Base-by-base conservation (phyloP, 2,888 invertebrate species). In the Pollenia griseotomentosa region DNA sequence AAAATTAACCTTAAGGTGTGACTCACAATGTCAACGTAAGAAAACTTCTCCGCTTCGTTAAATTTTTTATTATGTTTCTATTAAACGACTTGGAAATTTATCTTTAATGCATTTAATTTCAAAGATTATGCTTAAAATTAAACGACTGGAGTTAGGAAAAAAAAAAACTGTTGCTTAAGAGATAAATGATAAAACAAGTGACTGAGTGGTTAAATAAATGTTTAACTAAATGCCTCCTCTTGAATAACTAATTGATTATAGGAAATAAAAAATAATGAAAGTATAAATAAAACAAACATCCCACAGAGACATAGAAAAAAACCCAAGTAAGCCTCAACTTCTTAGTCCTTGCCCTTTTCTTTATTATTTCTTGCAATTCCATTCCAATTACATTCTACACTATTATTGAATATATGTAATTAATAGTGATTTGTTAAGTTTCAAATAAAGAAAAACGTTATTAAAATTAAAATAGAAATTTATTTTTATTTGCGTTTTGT, bases 371-470 rank as follows among this genome's bases (percentile, higher is more conserved):
- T 46, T 59, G 3, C n/a, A 0, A 61, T 2, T 23, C 23, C 23
- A 2, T 23, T 23, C 19, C 19, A 19, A 19, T 19, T 23, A 23
- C 23, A 51, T 48, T 33, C 61, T 40, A 42, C 46, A 40, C 4
- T n/a, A n/a, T 11, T 9, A 79, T 33, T 33, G 33, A 33, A 33
- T 33, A 33, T 23, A 11, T 10, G 19, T 48, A 63, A 79, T 44
- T 71, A 77, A 77, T 77, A 65, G 75, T 44, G 16, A 80, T 80
- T 80, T 61, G 61, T 70, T 79, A 40, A 48, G 61, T 48, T 55
- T 23, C 2, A 23, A 23, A 23, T 23, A 23, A 23, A 23, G 23
- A 23, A 23, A 23, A 23, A 23, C 23, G 23, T 23, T 2, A 2
- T 23, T 23, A 23, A 23, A 23, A 23, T 23, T 16, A 40, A 63